Base-by-base conservation (phyloP, 1,140 invertebrate species). In the Drosophila yakuba region DNA sequence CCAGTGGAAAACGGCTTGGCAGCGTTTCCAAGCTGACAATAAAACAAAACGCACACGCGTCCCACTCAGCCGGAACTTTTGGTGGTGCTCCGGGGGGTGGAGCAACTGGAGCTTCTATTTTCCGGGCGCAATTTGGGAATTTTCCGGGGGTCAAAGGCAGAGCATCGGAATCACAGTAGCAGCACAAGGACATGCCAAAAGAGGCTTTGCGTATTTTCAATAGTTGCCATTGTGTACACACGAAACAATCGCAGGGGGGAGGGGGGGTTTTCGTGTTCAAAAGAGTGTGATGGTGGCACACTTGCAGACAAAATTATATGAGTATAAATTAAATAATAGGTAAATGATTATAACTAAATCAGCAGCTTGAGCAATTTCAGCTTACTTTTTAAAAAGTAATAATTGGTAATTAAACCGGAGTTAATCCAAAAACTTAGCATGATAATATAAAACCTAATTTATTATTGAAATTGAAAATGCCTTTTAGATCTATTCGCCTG, bases 121-220 rank as follows among this genome's bases (percentile, higher is more conserved):
- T 45, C 54, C 52, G 47, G 38, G 50, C 64, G 52, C 61, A 68
- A 52, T 68, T 68, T 32, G 61, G 61, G 50, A 74, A 74, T 64
- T 64, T 74, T 72, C 50, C 17, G 57, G 66, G 60, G 80, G 80
- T 82, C 80, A 83, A 83, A 83, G 83, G 67, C 58, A 59, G 52
- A 63, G 58, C 66, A 66, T 39, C 63, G 77, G 80, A 89, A 89
- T 89, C 85, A 89, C 80, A 84, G 84, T 89, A 90, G 74, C 84
- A 78, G 84, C 80, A 89, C 84, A 89, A 89, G 84, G 84, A 89
- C 84, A 89, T 54, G 77, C 80, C 72, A 66, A 83, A 89, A 86
- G 75, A 83, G 84, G 83, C 83, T 86, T 86, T 86, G 61, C 83
- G 84, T 89, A 86, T 86, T 86, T 86, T 89, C 83, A 86, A 86